Base-by-base conservation (phyloP, 2,113 vertebrate genomes). In the Microcebus murinus region DNA sequence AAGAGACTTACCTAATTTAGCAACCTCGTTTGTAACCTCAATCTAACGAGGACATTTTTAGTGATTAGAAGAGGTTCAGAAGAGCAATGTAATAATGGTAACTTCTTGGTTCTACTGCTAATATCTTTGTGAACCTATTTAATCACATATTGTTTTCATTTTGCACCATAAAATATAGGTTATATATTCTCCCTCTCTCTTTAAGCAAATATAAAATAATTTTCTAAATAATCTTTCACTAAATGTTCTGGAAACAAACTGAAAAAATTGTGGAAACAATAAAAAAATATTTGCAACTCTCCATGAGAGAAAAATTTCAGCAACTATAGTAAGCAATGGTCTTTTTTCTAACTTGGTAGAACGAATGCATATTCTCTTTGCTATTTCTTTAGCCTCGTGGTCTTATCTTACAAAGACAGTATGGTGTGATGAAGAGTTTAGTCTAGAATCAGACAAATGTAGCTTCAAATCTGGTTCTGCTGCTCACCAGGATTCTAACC, bases 1-100 rank as follows among this genome's bases (percentile, higher is more conserved):
- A 93, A 89, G 59, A 87, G 34, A 71, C 42, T 81, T 83, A 34
- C 27, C 77, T 86, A 89, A 92, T 65, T 96, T 68, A 95, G 82
- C 59, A 87, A 63, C 45, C 65, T 96, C 59, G 39, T 87, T 91
- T 80, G 29, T 77, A 92, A 97, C 45, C 31, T 97, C 15, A 27
- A 34, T 92, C 68, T 83, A 65, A 81, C 71, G 48, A 96, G 59
- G 83, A 87, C 70, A 21, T 57, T 84, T 86, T 68, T 50, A 52
- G 55, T 82, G 57, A 31, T 90, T 91, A 50, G 36, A 93, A 65
- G 81, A 91, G 73, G 14, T 59, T 94, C 88, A 63, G 73, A 90
- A 88, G 67, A 94, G 6, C 20, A 80, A 55, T 36, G 18, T n/a
- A 50, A 48, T 68, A 74, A 80, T 23, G 8, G 17, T n/a, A 29